phyloP scores from a whole-genome alignment of 2,113 vertebrate species.

The Rhegmatorhina hoffmannsi region DNA sequence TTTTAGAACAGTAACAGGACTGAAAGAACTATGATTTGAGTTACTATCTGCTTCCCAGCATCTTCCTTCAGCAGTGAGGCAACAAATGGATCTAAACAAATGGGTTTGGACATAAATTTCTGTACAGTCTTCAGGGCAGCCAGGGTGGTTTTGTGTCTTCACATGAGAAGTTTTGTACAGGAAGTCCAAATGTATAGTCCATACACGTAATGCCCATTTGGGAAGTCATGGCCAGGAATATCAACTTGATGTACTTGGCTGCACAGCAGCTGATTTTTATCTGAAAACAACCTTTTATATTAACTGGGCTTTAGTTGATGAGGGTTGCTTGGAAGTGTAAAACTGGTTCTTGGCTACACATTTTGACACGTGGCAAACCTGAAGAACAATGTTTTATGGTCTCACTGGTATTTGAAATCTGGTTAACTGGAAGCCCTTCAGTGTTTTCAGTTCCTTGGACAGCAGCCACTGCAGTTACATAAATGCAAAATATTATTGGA shows the following conservation, averaged over 20 bases:
- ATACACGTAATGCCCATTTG: not conserved
- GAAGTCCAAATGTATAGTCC: not conserved
- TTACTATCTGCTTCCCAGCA: not conserved
- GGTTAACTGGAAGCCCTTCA: not conserved
- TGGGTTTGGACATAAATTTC: not conserved
- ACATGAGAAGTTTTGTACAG: not conserved
- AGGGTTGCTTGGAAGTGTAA: not conserved
- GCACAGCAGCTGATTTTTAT: not conserved
- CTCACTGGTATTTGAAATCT: not conserved
- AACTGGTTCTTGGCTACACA: not conserved
- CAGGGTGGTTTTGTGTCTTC: not conserved
- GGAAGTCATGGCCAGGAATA: not conserved
- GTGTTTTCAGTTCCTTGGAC: slow-evolving; percentile 7
- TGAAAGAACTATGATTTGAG: not conserved
- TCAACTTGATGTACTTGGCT: not conserved
- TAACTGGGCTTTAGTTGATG: not conserved
- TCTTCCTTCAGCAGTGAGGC: not conserved
- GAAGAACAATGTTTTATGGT: not conserved
- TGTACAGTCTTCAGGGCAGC: not conserved
- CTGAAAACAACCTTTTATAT: not conserved
- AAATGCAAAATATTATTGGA: slow-evolving; percentile 61
- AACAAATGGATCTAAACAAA: not conserved
- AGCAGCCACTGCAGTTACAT: slow-evolving; percentile 34
- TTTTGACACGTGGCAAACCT: not conserved
- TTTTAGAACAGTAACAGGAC: not conserved